Percentiles rank a stretch among this genome's conserved stretches.
phyloP scores from a whole-genome alignment of 2,797 vertebrate genomes.

The Thamnophis elegans region DNA sequence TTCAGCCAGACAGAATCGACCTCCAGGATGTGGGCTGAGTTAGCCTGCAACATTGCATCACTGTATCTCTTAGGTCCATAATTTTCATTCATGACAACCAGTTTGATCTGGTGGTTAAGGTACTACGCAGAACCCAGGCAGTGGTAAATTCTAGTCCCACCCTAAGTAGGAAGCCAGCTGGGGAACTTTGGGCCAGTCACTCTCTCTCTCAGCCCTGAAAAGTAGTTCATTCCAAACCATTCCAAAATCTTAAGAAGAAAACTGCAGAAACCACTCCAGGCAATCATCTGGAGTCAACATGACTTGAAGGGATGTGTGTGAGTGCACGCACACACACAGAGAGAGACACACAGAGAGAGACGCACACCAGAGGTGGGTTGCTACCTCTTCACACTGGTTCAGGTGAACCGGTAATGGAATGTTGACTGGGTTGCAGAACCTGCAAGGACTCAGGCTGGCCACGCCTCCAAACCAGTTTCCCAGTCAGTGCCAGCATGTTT shows the following conservation, averaged over 20 bases:
- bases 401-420: too few species aligned
- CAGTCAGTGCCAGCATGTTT: too few species aligned
- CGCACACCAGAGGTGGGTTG: too few species aligned
- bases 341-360: too few species aligned
- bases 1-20: background rate
- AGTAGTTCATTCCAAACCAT: background rate
- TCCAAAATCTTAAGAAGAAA: background rate
- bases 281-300: background rate
- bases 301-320: background rate
- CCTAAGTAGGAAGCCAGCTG: background rate
- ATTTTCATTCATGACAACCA: background rate
- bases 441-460: too few species aligned
- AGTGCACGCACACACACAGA: rapidly evolving
- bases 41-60: background rate
- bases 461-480: too few species aligned
- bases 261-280: background rate
- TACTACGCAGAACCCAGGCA: background rate
- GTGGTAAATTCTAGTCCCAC: background rate
- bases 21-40: background rate
- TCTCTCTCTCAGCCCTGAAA: background rate
- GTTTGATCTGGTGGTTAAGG: background rate
- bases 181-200: background rate
- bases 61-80: background rate
- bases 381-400: too few species aligned
- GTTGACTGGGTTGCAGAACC: too few species aligned